A percentile compares a stretch with the other conserved stretches of the same genome.
Evolutionary conservation across 2,797 vertebrate species (phyloP).

Genomic region (Helarctos malayanus): DNA sequence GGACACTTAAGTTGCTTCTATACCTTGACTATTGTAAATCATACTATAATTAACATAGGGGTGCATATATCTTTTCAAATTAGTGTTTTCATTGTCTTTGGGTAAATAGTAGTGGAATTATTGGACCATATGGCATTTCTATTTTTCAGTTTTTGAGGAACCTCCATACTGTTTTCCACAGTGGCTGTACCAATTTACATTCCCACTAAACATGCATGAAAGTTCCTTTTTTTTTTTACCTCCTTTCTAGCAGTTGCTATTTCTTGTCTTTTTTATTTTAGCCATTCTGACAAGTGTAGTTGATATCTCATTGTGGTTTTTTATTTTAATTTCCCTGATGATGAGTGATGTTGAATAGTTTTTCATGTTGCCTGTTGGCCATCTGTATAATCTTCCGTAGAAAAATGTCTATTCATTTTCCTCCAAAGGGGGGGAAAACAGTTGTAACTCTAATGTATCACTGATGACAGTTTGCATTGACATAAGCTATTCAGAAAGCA

Average conservation of each 20-base stretch:
- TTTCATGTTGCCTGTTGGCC: not conserved
- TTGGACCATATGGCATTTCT: not conserved
- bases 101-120: not conserved
- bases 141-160: not conserved
- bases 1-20: not conserved
- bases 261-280: not conserved
- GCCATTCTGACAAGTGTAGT: not conserved
- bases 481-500: not conserved
- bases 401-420: not conserved
- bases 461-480: not conserved
- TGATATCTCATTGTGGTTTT: not conserved
- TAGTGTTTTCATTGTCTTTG: not conserved
- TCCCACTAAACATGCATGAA: not conserved
- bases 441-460: not conserved
- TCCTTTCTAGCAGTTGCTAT: not conserved
- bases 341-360: not conserved
- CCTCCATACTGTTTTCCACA: not conserved
- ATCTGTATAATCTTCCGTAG: not conserved
- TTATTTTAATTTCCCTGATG: not conserved
- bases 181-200: not conserved
- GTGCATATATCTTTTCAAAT: not conserved
- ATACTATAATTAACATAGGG: not conserved
- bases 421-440: not conserved
- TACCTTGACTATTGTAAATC: not conserved
- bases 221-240: not conserved